These are phyloP conservation scores for Pogonophryne albipinna DNA, from an alignment of 2,797 vertebrate species.

Conservation along the genomic window DNA sequence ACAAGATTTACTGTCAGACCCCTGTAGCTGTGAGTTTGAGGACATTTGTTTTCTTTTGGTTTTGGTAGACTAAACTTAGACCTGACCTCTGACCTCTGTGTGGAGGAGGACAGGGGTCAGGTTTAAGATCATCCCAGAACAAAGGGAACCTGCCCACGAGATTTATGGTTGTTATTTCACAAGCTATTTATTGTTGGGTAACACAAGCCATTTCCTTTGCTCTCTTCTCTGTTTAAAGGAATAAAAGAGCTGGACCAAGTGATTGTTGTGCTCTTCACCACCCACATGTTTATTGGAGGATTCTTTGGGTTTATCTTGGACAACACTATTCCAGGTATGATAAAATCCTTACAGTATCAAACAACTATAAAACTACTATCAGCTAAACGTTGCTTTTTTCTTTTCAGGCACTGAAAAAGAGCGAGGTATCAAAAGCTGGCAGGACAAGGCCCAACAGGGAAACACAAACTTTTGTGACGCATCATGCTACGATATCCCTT, in stretches of 20 bases:
- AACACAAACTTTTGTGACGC: conserved; percentile 53
- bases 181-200: not conserved
- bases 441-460: conserved; percentile 53
- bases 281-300: conserved; percentile 80
- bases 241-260: conserved; percentile 82
- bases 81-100: conserved; percentile 1
- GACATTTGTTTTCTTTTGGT: not conserved
- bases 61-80: conserved; percentile 2
- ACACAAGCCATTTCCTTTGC: not conserved
- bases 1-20: conserved; percentile 21
- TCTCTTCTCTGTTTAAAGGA: conserved; percentile 66
- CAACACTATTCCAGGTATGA: conserved; percentile 83
- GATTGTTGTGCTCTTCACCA: conserved; percentile 82
- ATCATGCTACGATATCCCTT: conserved; percentile 79
- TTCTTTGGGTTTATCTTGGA: conserved; percentile 86
- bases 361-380: not conserved
- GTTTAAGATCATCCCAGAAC: not conserved
- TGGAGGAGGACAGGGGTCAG: not conserved
- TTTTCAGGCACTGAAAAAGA: conserved; percentile 81
- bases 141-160: not conserved
- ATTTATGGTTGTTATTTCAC: conserved; percentile 16
- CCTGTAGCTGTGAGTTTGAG: conserved; percentile 1
- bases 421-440: conserved; percentile 75
- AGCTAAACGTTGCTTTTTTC: not conserved
- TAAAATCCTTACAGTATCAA: too few species aligned